Evolutionary conservation across 2,888 invertebrate species (phyloP), one percentile per base, ranked within the genome.

Genomic region (Erynnis tages): DNA sequence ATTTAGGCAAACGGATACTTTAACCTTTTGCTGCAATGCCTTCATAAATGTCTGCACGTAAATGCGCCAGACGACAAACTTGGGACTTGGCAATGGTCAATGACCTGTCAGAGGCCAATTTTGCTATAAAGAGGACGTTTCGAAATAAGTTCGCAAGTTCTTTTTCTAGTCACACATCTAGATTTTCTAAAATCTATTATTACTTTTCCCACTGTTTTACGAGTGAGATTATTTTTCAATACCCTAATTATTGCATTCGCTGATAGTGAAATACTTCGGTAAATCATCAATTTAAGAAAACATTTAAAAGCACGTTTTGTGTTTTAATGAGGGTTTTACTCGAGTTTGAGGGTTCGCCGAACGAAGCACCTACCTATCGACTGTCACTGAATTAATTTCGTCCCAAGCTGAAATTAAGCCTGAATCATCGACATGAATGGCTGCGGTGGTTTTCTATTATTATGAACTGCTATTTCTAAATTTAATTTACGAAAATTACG

Each of bases 401-500:
- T 49, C 30, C 29, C 34, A 43, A 38, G 38, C 40, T 43, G 32
- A 54, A 55, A 57, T 43, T 29, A 46, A 52, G 48, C 45, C 1
- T 7, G 40, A 52, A 29, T 50, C 50, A 54, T 53, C 19, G 41
- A 35, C 34, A 40, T 32, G 40, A 32, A 35, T 50, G 43, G 45
- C 16, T 48, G 50, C 41, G 45, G 54, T 43, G 41, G 38, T 55
- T 53, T 55, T 54, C 53, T 58, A 53, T 56, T 55, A 61, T 55
- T 55, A 57, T 52, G 45, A 62, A 54, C 35, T 32, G 35, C 54
- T 65, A 63, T 65, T 65, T 63, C 67, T 69, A 69, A 72, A 72
- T 69, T 62, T 67, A 69, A 73, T 74, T 76, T 76, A 72, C 61
- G 58, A 77, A 73, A 67, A 67, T 65, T 65, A 66, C 61, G 58